phyloP scores from a whole-genome alignment of 92 coral and sea anemone species.

The Palythoa heliodiscus region DNA sequence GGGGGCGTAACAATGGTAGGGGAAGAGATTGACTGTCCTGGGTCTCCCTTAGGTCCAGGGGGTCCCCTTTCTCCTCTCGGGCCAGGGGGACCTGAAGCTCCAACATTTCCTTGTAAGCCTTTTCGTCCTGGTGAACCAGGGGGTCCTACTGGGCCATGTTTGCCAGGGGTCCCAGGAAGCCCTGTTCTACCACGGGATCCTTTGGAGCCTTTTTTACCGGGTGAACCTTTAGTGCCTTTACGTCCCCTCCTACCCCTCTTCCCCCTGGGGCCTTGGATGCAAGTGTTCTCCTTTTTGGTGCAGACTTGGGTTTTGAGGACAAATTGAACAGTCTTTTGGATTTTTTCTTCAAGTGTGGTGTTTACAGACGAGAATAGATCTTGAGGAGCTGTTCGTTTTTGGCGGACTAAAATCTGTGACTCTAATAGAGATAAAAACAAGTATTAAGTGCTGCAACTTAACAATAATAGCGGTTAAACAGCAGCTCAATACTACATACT shows the following conservation, averaged over 20 bases:
- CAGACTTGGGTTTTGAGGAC: constrained; percentile 36
- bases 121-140: constrained; percentile 42
- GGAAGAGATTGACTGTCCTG: constrained; percentile 62
- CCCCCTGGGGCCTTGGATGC: constrained; percentile 47
- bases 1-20: constrained; percentile 62
- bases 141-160: constrained; percentile 55
- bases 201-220: constrained; percentile 18
- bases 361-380: background rate
- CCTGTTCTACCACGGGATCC: constrained; percentile 51
- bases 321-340: background rate
- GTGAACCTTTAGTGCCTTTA: constrained; percentile 29
- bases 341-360: background rate
- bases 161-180: constrained; percentile 41
- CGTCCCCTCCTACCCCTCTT: constrained; percentile 45
- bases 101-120: constrained; percentile 45
- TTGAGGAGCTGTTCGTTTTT: background rate
- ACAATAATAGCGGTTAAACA: too few relatives aligned
- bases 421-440: background rate
- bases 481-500: too few relatives aligned
- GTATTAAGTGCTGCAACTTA: too few relatives aligned
- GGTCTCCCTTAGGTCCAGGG: constrained; percentile 70
- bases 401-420: background rate
- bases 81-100: constrained; percentile 53
- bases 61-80: constrained; percentile 67
- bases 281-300: constrained; percentile 19